Base-by-base conservation (phyloP, 2,888 invertebrate genomes). In the Pemphredon lugubris region DNA sequence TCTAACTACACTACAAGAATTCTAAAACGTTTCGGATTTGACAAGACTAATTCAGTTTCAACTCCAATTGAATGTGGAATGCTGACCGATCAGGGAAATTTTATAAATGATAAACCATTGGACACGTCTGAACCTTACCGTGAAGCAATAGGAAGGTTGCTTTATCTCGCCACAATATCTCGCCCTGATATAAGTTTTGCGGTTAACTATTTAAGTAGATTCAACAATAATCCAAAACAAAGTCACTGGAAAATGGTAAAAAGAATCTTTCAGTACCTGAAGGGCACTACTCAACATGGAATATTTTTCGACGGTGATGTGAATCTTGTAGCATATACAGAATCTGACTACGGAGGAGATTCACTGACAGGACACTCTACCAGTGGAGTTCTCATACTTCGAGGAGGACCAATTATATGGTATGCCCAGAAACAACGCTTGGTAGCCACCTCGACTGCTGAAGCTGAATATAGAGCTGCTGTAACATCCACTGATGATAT, bases 381-480 rank as follows among this genome's bases (percentile, higher is more conserved):
- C 0, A 84, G 81, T 73, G 83, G 82, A 47, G 55, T 83, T 18
- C 48, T 84, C 34, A 53, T 82, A 5, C 1, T 75, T 14, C 47
- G 72, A 54, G 83, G 82, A 72, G 84, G 81, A 6, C 85, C 84
- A 23, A 65, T 84, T 26, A 71, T 84, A 1, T 86, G 83, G 83
- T 68, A 54, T 16, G 16, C 76, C 1, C 70, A 77, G 60, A 82
- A 78, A 47, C 81, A 83, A 71, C 51, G 57, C 13, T 37, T 42
- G 34, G 61, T 65, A 65, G 69, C 79, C 50, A 70, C 47, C n/a
- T 84, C 83, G 5, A 79, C 83, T 44, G 83, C 83, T n/a, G 83
- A 84, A 70, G 84, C 83, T 5, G 82, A 85, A 54, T 86, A 85
- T 73, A 68, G 85, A 64, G 83, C 84, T 4, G 83, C 83, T 18